These are phyloP conservation scores for Thera obeliscata DNA, from an alignment of 2,888 invertebrate genomes.

Conservation along the genomic window DNA sequence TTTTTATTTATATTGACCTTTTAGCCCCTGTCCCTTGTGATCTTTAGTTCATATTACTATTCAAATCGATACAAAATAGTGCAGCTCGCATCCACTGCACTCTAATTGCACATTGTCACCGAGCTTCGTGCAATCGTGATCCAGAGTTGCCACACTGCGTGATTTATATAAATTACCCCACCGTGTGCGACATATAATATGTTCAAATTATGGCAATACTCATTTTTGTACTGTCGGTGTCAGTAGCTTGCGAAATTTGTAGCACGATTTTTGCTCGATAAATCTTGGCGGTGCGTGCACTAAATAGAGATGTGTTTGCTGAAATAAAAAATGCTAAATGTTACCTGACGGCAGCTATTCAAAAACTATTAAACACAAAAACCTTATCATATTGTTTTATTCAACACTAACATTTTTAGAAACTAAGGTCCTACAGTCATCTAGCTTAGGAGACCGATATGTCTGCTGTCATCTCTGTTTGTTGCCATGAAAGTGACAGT, in stretches of 20 bases:
- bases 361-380: not conserved
- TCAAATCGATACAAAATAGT: slow-evolving; percentile 27
- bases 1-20: not conserved
- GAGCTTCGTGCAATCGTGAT: slow-evolving; percentile 70
- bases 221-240: slow-evolving; percentile 35
- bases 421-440: too few relatives aligned
- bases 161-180: slow-evolving; percentile 70
- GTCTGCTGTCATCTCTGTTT: too few relatives aligned
- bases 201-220: slow-evolving; percentile 63
- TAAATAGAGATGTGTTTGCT: slow-evolving; percentile 4
- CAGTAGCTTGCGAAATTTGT: slow-evolving; percentile 24
- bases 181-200: slow-evolving; percentile 63
- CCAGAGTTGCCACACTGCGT: slow-evolving; percentile 60
- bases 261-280: slow-evolving; percentile 21
- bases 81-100: slow-evolving; percentile 27
- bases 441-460: too few relatives aligned
- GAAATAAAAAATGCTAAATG: slow-evolving; percentile 1
- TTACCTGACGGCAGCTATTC: not conserved
- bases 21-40: not conserved
- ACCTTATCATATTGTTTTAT: not conserved
- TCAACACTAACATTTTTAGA: too few relatives aligned
- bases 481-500: too few relatives aligned
- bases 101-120: slow-evolving; percentile 71
- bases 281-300: slow-evolving; percentile 13
- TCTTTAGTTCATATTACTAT: slow-evolving; percentile 19